Evolutionary conservation across 2,888 invertebrate species (phyloP), one percentile per base, ranked within the genome.

Genomic region (Cyclophora albipunctata): DNA sequence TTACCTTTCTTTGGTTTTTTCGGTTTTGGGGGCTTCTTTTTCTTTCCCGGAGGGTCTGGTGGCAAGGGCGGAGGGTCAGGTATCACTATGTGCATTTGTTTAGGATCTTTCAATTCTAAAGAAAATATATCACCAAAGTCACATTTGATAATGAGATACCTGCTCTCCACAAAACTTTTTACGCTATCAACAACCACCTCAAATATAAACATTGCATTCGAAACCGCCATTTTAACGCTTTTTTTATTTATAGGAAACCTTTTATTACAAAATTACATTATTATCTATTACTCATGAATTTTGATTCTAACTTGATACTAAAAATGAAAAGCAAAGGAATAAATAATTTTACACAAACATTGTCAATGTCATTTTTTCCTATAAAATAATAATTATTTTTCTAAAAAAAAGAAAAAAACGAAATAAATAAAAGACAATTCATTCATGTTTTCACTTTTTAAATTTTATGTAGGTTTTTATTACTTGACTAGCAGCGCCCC

Each of bases 121-220:
- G 88, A 85, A 58, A 88, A 87, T 60, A 88, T 72, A 57, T 87
- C 81, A 3, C 77, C 82, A 52, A 88, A 88, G 51, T 87, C 86
- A 62, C 80, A 79, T 60, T 69, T 76, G 53, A 88, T 83, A 3
- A 84, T 71, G 45, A 87, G 67, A 35, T 64, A 59, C 5, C 80
- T 69, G 54, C 76, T 83, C 47, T 79, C 75, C 2, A 80, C 75
- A 55, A 78, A 58, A 61, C 75, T 82, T 48, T 75, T 73, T 0
- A 87, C 76, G 49, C 66, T 81, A 58, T 79, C 77, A 6, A 88
- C 74, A 3, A 86, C 84, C 20, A 88, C 86, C 64, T 88, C 87
- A 56, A 88, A 87, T 46, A 88, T 61, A 56, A 82, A 88, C 82
- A 87, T 81, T 49, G 77, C 78, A 50, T 75, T 80, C n/a, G 73